Conservation (phyloP, 2,888 invertebrate species). For the Zootermopsis nevadensis region DNA sequence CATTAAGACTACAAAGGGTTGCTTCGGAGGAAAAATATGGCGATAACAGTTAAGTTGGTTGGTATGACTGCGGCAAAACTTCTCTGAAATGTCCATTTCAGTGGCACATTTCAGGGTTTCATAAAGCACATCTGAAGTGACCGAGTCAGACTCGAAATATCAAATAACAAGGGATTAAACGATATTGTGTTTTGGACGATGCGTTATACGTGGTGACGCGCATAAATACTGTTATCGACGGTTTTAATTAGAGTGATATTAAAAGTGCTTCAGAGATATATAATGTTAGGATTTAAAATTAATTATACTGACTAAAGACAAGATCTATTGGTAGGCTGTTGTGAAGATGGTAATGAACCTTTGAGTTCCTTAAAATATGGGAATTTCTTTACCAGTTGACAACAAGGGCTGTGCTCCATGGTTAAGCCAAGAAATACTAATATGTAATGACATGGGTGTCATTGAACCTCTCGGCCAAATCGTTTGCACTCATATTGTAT, state of each 20-base stretch:
- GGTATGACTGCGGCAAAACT: neutral
- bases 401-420: no score
- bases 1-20: neutral
- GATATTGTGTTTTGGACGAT: neutral
- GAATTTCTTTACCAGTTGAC: neutral
- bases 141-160: no score
- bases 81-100: neutral
- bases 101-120: neutral
- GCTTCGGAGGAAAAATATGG: neutral
- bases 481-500: no score
- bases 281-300: no score
- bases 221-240: neutral
- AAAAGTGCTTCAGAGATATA: no score
- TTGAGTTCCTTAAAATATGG: neutral
- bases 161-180: neutral
- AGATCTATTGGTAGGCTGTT: no score
- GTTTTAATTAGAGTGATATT: neutral
- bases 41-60: slow-evolving; percentile 24
- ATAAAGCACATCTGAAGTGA: neutral
- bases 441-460: no score
- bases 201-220: no score
- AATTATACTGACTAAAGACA: no score
- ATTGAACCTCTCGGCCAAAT: no score
- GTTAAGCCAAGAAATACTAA: no score
- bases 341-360: no score